Evolutionary conservation across 2,888 invertebrate species (phyloP).

Genomic region (Aspidiotus destructor): DNA sequence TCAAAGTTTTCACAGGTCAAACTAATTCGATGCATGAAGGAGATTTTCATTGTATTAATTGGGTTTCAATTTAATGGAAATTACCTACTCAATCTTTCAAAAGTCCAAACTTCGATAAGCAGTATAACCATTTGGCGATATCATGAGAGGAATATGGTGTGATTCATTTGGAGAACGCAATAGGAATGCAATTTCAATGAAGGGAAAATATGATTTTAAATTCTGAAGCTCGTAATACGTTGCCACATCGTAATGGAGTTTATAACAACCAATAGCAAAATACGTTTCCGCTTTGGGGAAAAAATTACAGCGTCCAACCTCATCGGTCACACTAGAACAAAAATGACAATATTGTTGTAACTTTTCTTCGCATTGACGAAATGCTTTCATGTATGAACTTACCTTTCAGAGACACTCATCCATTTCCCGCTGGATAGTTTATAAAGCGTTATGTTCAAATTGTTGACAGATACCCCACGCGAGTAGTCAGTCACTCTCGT

Average conservation of each 20-base stretch:
- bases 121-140: slow-evolving; percentile 20
- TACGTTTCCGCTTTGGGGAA: slow-evolving; percentile 8
- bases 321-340: slow-evolving; percentile 17
- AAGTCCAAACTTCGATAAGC: slow-evolving; percentile 19
- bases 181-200: slow-evolving; percentile 15
- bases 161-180: slow-evolving; percentile 13
- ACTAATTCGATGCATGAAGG: no score
- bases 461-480: slow-evolving; percentile 12
- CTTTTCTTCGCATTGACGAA: no score
- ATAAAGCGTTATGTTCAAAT: slow-evolving; percentile 15
- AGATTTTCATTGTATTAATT: no score
- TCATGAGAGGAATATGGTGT: slow-evolving; percentile 19
- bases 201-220: slow-evolving; percentile 23
- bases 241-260: slow-evolving; percentile 17
- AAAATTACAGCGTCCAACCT: slow-evolving; percentile 13
- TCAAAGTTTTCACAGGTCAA: no score
- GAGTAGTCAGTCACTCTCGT: slow-evolving; percentile 23
- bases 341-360: neutral
- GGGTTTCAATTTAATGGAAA: no score
- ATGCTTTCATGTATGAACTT: neutral
- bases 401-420: slow-evolving; percentile 15
- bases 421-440: slow-evolving; percentile 18
- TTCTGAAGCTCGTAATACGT: slow-evolving; percentile 16
- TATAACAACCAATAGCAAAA: slow-evolving; percentile 17
- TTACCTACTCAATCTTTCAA: neutral